Conservation (phyloP, 2,888 invertebrate genomes). For the Platynereis dumerilii region DNA sequence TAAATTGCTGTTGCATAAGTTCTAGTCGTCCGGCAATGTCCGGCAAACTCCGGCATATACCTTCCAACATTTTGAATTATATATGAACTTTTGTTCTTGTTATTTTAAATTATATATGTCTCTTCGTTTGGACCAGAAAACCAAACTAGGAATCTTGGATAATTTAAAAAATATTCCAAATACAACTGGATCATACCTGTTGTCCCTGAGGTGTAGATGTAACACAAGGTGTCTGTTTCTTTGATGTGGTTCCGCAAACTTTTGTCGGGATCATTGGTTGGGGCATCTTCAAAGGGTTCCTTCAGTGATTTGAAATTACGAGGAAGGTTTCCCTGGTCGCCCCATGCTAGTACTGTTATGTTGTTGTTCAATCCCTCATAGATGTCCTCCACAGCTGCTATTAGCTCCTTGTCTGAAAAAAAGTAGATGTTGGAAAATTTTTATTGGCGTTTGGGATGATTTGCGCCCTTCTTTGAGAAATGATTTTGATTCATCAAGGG, state of each 20-base stretch:
- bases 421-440: background rate
- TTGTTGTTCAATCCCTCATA: constrained; percentile 34
- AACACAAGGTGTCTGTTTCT: constrained; percentile 70
- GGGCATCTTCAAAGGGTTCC: constrained; percentile 36
- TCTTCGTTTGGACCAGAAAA: too few species aligned
- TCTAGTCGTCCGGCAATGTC: too few species aligned
- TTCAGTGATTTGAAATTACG: constrained; percentile 41
- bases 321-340: constrained; percentile 27
- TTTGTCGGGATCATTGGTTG: constrained; percentile 23
- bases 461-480: too few species aligned
- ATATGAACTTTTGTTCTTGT: too few species aligned
- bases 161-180: too few species aligned
- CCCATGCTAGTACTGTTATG: constrained; percentile 38
- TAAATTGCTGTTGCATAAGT: too few species aligned
- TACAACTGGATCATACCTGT: constrained; percentile 76
- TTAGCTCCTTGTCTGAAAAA: constrained; percentile 41
- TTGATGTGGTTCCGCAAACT: constrained; percentile 26
- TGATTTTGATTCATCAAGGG: too few species aligned
- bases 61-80: too few species aligned
- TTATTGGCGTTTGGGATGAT: too few species aligned
- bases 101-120: too few species aligned
- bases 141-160: too few species aligned
- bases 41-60: too few species aligned
- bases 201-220: constrained; percentile 87
- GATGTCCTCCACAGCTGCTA: constrained; percentile 45